A percentile compares a stretch with the other conserved stretches of the same genome.
Evolutionary conservation across 1,140 invertebrate genomes (phyloP).

Genomic region (Euura lappo): DNA sequence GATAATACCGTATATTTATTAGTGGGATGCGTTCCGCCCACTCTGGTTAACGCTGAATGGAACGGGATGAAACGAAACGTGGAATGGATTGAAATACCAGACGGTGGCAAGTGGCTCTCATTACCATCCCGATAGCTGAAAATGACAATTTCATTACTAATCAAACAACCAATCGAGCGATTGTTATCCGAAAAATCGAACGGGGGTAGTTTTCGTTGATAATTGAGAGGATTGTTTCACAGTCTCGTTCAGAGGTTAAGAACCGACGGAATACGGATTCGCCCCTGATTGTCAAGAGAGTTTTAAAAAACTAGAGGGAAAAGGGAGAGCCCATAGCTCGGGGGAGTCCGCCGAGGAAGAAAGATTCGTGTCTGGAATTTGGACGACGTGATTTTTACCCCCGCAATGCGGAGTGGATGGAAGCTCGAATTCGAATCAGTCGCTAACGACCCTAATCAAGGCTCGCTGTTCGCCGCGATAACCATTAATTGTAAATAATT

Average conservation of each 20-base stretch:
- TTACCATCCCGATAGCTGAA: constrained; percentile 35
- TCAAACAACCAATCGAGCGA: constrained; percentile 29
- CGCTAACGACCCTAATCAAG: constrained; percentile 6
- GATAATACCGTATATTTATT: constrained; percentile 34
- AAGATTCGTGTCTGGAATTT: constrained; percentile 7
- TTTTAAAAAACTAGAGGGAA: not conserved
- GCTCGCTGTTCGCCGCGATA: constrained; percentile 28
- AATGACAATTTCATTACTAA: constrained; percentile 50
- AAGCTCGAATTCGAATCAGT: not conserved
- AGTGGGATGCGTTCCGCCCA: not conserved
- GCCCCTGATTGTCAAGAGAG: not conserved
- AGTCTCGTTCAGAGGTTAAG: too few relatives aligned
- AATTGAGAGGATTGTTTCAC: too few relatives aligned
- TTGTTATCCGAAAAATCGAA: not conserved
- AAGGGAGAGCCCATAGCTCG: not conserved
- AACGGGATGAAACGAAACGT: not conserved
- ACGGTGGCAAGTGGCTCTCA: constrained; percentile 7
- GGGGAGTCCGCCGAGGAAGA: not conserved
- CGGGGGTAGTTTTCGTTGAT: too few relatives aligned
- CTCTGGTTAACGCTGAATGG: not conserved
- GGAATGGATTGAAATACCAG: not conserved
- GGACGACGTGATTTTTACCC: not conserved
- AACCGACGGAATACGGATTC: too few relatives aligned
- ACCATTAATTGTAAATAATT: constrained; percentile 39
- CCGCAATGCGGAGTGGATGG: not conserved